phyloP scores from a whole-genome alignment of 2,888 invertebrate genomes.

The Bibio marci region DNA sequence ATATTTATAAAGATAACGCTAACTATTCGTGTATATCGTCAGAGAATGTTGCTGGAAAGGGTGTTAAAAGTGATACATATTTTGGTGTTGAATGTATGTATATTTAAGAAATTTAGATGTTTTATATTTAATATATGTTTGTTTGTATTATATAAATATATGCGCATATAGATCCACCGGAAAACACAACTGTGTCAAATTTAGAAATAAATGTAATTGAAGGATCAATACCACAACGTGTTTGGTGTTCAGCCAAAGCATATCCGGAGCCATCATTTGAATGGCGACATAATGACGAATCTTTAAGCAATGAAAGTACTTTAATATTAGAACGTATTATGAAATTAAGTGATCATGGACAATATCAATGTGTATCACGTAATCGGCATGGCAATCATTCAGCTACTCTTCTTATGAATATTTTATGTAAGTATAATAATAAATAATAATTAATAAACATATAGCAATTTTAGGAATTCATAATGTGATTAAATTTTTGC shows the following conservation, averaged over 20 bases:
- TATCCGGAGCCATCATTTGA: conserved; percentile 26
- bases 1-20: conserved; percentile 57
- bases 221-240: conserved; percentile 31
- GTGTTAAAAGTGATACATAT: conserved; percentile 67
- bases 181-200: conserved; percentile 56
- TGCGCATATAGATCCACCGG: conserved; percentile 51
- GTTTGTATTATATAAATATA: no score
- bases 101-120: conserved; percentile 8
- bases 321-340: conserved; percentile 49
- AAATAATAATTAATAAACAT: no score
- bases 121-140: conserved; percentile 1
- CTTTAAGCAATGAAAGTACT: conserved; percentile 32
- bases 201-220: conserved; percentile 30
- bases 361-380: conserved; percentile 60
- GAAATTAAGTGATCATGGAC: conserved; percentile 52
- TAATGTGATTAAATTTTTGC: no score
- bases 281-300: conserved; percentile 27
- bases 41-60: conserved; percentile 56
- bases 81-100: conserved; percentile 82
- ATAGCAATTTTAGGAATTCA: no score
- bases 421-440: conserved; percentile 60
- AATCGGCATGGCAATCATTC: conserved; percentile 64
- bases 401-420: conserved; percentile 54
- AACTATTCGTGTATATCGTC: conserved; percentile 73
- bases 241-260: conserved; percentile 35